Percentiles rank a stretch among this genome's conserved stretches.
phyloP scores from a whole-genome alignment of 2,113 vertebrate genomes.

The Asarcornis scutulata region DNA sequence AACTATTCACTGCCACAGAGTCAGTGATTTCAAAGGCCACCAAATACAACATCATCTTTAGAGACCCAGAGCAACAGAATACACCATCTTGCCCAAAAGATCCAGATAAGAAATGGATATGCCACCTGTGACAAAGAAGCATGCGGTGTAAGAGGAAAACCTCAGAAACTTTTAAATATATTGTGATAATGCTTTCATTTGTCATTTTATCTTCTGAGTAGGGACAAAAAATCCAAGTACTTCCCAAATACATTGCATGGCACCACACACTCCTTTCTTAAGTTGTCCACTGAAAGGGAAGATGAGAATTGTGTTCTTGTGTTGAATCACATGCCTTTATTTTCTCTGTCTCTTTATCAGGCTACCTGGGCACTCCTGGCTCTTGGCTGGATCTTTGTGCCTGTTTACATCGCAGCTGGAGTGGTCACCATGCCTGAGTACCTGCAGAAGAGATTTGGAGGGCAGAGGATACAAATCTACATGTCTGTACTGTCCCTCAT shows the following conservation, averaged over 20 bases:
- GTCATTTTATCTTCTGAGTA: background rate
- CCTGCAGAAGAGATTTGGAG: constrained; percentile 90
- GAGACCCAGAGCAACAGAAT: background rate
- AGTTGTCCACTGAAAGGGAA: background rate
- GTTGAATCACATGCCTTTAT: background rate
- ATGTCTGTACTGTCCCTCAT: constrained; percentile 89
- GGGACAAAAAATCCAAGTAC: background rate
- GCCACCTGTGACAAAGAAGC: background rate
- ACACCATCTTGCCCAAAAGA: background rate
- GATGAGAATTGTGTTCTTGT: background rate
- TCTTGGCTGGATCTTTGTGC: constrained; percentile 92
- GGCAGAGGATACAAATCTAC: constrained; percentile 90
- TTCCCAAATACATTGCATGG: background rate
- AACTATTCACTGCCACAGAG: constrained; percentile 22
- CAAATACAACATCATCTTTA: background rate
- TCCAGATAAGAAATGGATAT: background rate
- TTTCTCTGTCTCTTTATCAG: constrained; percentile 67
- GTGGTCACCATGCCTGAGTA: constrained; percentile 94
- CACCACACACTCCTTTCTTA: background rate
- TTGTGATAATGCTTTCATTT: background rate
- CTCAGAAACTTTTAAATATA: background rate
- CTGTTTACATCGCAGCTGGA: constrained; percentile 88
- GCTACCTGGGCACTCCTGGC: constrained; percentile 88
- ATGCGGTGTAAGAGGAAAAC: background rate
- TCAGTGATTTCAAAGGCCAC: constrained; percentile 20